Evolutionary conservation across 2,113 vertebrate species (phyloP).

Genomic region (Actenoides hombroni): DNA sequence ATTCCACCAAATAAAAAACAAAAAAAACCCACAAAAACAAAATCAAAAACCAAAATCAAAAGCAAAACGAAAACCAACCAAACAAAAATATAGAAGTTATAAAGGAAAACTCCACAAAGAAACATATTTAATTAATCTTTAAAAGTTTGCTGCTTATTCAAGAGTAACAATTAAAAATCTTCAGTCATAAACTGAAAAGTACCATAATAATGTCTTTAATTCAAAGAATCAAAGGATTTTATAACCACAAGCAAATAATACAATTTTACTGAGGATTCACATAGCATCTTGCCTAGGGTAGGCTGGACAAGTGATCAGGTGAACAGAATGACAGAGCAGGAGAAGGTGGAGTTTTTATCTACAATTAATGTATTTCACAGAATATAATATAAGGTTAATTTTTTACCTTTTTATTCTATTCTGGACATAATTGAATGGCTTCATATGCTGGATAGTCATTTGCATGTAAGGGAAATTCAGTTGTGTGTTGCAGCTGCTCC

Average conservation of each 20-base stretch:
- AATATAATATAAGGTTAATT: neutral
- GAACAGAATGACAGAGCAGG: neutral
- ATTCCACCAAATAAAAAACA: neutral
- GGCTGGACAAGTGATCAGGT: neutral
- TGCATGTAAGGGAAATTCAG: neutral
- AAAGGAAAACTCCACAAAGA: neutral
- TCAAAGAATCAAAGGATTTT: neutral
- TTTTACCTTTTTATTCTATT: neutral
- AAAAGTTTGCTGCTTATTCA: neutral
- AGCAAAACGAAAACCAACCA: neutral
- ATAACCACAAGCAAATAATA: neutral
- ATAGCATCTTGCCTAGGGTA: neutral
- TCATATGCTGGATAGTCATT: neutral
- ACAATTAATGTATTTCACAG: neutral
- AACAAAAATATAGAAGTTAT: neutral
- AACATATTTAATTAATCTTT: neutral
- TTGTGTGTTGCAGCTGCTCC: neutral
- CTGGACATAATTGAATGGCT: neutral
- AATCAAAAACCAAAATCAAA: neutral
- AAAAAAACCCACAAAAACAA: neutral
- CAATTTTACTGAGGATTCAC: neutral
- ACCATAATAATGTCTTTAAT: neutral
- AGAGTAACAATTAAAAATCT: neutral
- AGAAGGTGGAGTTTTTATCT: neutral
- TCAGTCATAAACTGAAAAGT: neutral